phyloP scores from a whole-genome alignment of 2,888 invertebrate species.

The Orchesellides sinensis region DNA sequence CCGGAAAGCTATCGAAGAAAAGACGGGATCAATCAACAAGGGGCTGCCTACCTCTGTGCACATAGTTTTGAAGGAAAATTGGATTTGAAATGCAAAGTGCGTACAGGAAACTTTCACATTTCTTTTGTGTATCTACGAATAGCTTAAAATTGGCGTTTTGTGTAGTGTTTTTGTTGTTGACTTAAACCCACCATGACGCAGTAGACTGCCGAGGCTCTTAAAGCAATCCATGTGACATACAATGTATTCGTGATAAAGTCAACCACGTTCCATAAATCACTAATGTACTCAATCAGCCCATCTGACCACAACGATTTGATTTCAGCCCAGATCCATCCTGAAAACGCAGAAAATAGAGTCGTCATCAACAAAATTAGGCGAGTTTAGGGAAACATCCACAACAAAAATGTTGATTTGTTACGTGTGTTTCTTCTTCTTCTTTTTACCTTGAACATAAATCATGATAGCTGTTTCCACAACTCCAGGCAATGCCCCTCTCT shows the following conservation, averaged over 20 bases:
- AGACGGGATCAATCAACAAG: no score
- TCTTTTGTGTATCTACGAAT: no score
- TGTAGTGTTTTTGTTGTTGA: no score
- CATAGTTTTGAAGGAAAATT: no score
- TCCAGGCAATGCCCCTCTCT: constrained; percentile 91
- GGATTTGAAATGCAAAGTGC: no score
- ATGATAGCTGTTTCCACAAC: constrained; percentile 89
- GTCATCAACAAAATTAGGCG: background rate
- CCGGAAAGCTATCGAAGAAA: no score
- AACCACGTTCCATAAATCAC: constrained; percentile 98
- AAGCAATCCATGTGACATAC: constrained; percentile 85
- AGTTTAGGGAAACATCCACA: constrained; percentile 69
- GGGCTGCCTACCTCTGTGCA: no score
- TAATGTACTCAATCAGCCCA: constrained; percentile 90
- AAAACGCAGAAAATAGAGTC: background rate
- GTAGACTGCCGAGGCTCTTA: constrained; percentile 82
- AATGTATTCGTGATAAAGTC: constrained; percentile 94
- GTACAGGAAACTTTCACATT: no score
- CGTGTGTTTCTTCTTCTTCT: background rate
- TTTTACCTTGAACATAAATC: constrained; percentile 88
- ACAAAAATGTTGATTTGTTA: constrained; percentile 9
- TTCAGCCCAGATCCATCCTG: constrained; percentile 94
- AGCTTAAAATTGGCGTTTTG: no score
- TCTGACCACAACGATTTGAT: constrained; percentile 92
- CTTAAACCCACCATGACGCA: constrained; percentile 67